Evolutionary conservation across 2,888 invertebrate species (phyloP), one percentile per base, ranked within the genome.

Genomic region (Nomada fabriciana): DNA sequence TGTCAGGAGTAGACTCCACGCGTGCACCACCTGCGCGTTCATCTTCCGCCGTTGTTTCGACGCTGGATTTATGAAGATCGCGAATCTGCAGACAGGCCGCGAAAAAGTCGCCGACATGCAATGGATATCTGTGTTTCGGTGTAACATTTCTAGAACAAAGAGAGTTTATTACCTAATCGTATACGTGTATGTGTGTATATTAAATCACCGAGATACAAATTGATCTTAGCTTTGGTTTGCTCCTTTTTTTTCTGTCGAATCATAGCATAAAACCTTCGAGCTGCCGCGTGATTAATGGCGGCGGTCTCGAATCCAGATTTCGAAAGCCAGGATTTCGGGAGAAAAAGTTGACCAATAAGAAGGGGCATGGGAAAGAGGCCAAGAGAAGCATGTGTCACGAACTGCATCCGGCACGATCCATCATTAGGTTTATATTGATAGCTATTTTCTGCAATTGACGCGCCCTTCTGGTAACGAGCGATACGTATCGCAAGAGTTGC

Each of bases 61-160:
- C 42, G 69, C 13, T 25, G 63, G 77, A 79, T 77, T 69, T 69
- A 79, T 52, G 69, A 57, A 69, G 57, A 77, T 79, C 78, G 79
- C 78, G 29, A 69, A 79, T 79, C 68, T 76, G 29, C 20, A 18
- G 47, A 29, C 23, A 7, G 63, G 7, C 11, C n/a, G 42, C 57
- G 76, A 18, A 50, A 68, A 76, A 50, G 63, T 68, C 65, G 59
- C 25, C 52, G 57, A 69, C 64, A 69, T 69, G 59, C 64, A 57
- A 77, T 42, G 55, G 23, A 11, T 36, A 36, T 57, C 59, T 59
- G n/a, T 67, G 67, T 53, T 15, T 15, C 23, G 29, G 18, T 4
- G 53, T 53, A 29, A 61, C n/a, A 61, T 29, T 47, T 10, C 2
- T 25, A 11, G 25, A 2, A 20, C 10, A 50, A 53, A 15, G 50